phyloP scores from a whole-genome alignment of 2,888 invertebrate genomes.

The Ectemnius cavifrons region DNA sequence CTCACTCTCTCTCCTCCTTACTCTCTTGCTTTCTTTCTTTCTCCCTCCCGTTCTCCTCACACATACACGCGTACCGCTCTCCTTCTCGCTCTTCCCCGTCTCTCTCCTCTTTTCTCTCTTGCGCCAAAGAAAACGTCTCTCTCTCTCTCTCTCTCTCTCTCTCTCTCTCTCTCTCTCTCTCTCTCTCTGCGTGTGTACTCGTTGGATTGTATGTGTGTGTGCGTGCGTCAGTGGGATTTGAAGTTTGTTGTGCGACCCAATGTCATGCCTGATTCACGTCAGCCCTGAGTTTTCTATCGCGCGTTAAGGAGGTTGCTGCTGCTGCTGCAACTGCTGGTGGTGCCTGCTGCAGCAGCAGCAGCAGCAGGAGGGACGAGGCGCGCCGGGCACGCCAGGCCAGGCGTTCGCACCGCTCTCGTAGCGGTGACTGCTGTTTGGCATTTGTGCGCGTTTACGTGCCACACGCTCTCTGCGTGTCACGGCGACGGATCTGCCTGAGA shows the following conservation, averaged over 20 bases:
- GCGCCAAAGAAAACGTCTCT: too few species aligned
- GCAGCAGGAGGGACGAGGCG: constrained; percentile 13
- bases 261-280: constrained; percentile 70
- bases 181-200: not conserved
- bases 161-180: not conserved
- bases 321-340: not conserved
- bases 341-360: not conserved
- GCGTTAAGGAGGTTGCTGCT: constrained; percentile 31
- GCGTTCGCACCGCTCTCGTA: constrained; percentile 8
- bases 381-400: constrained; percentile 10
- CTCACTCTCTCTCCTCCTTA: constrained; percentile 11
- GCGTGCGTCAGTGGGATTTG: constrained; percentile 55
- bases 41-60: constrained; percentile 3
- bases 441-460: constrained; percentile 9
- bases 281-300: constrained; percentile 49
- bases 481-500: not conserved
- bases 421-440: constrained; percentile 15
- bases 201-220: constrained; percentile 3
- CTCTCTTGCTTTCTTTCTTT: not conserved
- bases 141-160: too few species aligned
- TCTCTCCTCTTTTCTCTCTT: constrained; percentile 5
- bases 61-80: not conserved
- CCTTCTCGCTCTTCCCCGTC: constrained; percentile 9
- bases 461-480: constrained; percentile 6
- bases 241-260: constrained; percentile 69